Conservation (phyloP, 2,888 invertebrate genomes). For the Meandrusa payeni region DNA sequence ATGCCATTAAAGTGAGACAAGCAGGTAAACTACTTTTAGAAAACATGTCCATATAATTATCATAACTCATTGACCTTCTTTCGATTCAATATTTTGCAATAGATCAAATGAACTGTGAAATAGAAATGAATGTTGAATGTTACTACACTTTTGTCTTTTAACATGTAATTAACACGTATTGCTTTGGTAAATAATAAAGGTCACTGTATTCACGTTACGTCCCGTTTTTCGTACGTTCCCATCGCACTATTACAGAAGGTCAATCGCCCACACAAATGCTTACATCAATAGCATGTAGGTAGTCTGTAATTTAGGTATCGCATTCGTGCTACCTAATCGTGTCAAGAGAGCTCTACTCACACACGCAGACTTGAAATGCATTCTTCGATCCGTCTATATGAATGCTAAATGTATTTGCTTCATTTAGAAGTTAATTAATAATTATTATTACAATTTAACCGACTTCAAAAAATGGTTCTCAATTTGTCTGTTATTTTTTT, state of each 20-base stretch:
- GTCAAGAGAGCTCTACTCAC: slow-evolving; percentile 2
- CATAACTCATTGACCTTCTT: not conserved
- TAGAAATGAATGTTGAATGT: not conserved
- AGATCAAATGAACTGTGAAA: no score
- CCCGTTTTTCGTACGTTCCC: not conserved
- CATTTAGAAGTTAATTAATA: no score
- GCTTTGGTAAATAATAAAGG: not conserved
- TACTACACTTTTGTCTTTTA: not conserved
- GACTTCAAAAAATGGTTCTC: no score
- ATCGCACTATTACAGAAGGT: slow-evolving; percentile 8
- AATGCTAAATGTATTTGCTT: slow-evolving; percentile 6
- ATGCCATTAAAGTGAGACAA: no score
- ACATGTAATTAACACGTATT: not conserved
- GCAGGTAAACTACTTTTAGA: not conserved
- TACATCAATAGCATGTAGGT: slow-evolving; percentile 8
- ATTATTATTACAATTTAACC: no score
- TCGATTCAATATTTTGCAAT: no score
- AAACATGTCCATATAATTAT: not conserved
- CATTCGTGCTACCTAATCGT: slow-evolving; percentile 4
- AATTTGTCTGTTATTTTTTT: no score
- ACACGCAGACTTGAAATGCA: slow-evolving; percentile 4
- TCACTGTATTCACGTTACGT: not conserved
- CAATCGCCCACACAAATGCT: slow-evolving; percentile 4
- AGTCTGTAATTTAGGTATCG: slow-evolving; percentile 10
- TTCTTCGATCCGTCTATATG: slow-evolving; percentile 1